Conservation (phyloP, 1,140 invertebrate genomes). For the Hylaeus volcanicus region DNA sequence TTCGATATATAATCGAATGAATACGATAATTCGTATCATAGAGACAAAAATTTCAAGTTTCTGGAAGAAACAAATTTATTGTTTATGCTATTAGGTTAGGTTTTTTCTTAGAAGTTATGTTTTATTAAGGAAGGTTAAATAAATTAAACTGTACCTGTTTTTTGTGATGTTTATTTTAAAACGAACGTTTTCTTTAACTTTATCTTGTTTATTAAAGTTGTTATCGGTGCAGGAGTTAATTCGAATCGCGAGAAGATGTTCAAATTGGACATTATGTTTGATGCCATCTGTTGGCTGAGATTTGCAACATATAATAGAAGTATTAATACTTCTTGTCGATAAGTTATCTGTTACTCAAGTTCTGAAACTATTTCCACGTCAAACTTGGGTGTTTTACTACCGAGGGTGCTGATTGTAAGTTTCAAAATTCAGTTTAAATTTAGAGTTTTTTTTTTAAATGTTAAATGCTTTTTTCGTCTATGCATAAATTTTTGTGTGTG, state of each 20-base stretch:
- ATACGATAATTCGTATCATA: not conserved
- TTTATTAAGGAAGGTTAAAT: too few species aligned
- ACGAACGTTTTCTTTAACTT: too few species aligned
- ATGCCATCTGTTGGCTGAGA: not conserved
- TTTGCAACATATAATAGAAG: not conserved
- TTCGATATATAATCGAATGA: not conserved
- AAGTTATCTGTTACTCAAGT: not conserved
- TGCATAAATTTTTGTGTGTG: too few species aligned
- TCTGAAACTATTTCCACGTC: too few species aligned
- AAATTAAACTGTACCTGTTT: not conserved
- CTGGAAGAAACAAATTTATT: not conserved
- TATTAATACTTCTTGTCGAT: not conserved
- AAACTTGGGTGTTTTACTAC: too few species aligned
- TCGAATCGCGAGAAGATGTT: not conserved
- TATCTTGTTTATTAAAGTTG: not conserved
- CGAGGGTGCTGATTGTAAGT: too few species aligned
- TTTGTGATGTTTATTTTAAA: not conserved
- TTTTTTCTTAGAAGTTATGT: too few species aligned
- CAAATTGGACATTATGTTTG: not conserved
- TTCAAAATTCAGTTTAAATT: too few species aligned
- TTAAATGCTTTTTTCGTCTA: too few species aligned
- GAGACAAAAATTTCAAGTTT: not conserved
- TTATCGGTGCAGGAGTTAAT: not conserved
- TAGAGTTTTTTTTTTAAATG: too few species aligned
- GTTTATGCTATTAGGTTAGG: slow-evolving; percentile 20